phyloP scores from a whole-genome alignment of 2,113 vertebrate species.

The Tyto alba region DNA sequence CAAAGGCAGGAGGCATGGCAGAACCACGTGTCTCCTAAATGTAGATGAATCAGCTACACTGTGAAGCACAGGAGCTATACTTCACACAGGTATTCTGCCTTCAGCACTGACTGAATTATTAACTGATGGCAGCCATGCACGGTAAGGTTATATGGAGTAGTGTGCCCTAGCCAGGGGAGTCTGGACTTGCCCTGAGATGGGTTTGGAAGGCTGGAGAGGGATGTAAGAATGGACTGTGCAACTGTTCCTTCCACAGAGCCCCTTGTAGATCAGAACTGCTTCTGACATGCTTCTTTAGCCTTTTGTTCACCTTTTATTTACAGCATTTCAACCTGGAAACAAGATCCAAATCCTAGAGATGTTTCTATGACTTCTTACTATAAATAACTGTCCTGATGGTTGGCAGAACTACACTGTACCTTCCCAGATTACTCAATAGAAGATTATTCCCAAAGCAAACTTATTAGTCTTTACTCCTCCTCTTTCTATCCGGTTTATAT shows the following conservation, averaged over 20 bases:
- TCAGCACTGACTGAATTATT: not conserved
- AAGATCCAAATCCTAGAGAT: not conserved
- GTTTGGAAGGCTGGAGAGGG: not conserved
- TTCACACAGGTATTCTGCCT: not conserved
- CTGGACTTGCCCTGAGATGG: fast-evolving
- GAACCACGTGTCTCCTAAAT: fast-evolving
- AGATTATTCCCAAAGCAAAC: not conserved
- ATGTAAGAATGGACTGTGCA: not conserved
- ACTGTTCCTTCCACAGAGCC: not conserved
- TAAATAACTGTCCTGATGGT: not conserved
- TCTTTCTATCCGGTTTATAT: not conserved
- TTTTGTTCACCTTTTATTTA: not conserved
- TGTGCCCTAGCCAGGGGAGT: not conserved
- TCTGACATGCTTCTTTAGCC: not conserved
- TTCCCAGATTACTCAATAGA: not conserved
- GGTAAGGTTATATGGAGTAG: not conserved
- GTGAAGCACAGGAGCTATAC: not conserved
- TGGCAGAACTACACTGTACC: not conserved
- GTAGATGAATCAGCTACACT: fast-evolving
- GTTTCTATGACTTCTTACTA: not conserved
- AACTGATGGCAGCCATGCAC: fast-evolving
- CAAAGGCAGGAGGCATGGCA: not conserved
- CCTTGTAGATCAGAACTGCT: not conserved
- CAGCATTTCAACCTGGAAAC: not conserved
- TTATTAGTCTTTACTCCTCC: not conserved